These are phyloP conservation scores for Delia radicum DNA, from an alignment of 1,140 invertebrate species.

Conservation along the genomic window DNA sequence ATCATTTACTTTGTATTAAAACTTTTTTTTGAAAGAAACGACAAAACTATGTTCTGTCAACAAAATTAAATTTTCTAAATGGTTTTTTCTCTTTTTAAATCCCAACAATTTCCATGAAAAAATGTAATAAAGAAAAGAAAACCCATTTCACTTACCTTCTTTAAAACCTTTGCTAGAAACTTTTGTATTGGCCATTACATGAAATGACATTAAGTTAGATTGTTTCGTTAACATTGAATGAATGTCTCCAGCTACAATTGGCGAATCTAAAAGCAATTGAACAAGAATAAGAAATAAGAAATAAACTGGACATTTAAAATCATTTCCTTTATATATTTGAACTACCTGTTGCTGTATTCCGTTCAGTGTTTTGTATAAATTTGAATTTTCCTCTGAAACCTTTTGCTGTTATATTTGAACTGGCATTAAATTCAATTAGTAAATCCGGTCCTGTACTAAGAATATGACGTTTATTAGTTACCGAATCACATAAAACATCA, in stretches of 20 bases:
- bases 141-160: neutral
- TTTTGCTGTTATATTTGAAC: slow-evolving; percentile 77
- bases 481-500: slow-evolving; percentile 77
- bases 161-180: slow-evolving; percentile 6
- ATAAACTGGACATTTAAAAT: neutral
- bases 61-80: no score
- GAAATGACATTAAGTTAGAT: neutral
- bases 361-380: slow-evolving; percentile 57
- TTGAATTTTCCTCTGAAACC: slow-evolving; percentile 83
- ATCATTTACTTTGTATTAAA: no score
- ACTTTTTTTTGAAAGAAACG: no score
- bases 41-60: no score
- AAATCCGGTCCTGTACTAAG: slow-evolving; percentile 78
- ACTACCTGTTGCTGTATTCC: neutral
- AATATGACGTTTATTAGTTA: slow-evolving; percentile 69
- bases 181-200: slow-evolving; percentile 8
- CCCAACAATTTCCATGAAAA: no score
- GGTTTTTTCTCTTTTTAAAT: no score
- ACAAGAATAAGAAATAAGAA: neutral
- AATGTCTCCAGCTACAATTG: neutral
- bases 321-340: neutral
- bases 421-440: slow-evolving; percentile 78
- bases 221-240: neutral
- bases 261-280: neutral
- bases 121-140: neutral